Evolutionary conservation across 1,140 invertebrate genomes (phyloP), one percentile per base, ranked within the genome.

Genomic region (Agraylea sexmaculata): DNA sequence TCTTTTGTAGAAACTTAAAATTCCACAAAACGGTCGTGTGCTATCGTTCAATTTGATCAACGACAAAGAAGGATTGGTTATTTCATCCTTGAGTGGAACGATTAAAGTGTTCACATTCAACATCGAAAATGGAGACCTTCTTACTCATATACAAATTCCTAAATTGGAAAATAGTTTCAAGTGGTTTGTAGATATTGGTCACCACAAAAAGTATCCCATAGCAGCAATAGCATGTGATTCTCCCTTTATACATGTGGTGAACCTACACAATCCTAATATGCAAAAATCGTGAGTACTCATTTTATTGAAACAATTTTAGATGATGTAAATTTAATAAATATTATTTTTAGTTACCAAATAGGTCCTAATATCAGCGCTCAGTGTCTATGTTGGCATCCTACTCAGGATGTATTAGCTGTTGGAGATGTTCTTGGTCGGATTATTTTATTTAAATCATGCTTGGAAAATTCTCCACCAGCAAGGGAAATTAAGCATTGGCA

Each of bases 401-500:
- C 43, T 2, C 34, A 37, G n/a, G 42, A 50, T 6, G 23, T 50
- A 10, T 40, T 50, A 40, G 48, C 44, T 6, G 39, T 50, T 12
- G 56, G 55, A 11, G 64, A 68, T 38, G 52, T 60, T 11, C 40
- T 66, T 17, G 64, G 64, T 0, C 49, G 62, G 30, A 51, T 55
- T 4, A 56, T 52, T 8, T 46, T 61, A 15, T 55, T 55, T 50
- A 55, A 59, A 7, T 54, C 60, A 37, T 51, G 64, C 7, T 60
- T 50, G 46, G 49, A 58, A 20, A 40, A 49, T 8, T 55, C 33
- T 19, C 46, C 43, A 30, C 23, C 57, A 11, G 52, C 54, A 19
- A 56, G 52, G 32, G 65, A 68, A 50, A 53, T 59, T 3, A 27
- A 62, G n/a, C 65, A 68, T 47, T 68, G 65, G 65, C 65, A 68